Conservation (phyloP, 1,140 invertebrate genomes). For the Uloborus diversus region DNA sequence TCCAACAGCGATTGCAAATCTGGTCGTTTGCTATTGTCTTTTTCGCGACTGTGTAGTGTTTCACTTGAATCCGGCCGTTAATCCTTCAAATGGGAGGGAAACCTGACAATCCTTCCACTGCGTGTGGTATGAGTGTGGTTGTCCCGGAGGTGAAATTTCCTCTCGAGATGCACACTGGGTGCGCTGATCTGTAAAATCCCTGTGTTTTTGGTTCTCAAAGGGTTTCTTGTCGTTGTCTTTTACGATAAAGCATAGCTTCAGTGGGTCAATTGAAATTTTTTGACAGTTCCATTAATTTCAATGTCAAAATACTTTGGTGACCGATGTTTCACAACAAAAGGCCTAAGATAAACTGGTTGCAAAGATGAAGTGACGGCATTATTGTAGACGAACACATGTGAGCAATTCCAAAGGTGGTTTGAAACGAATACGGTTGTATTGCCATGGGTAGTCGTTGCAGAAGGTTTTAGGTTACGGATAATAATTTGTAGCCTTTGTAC, state of each 20-base stretch:
- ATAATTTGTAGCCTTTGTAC: not conserved
- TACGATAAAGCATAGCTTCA: not conserved
- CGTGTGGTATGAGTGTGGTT: too few species aligned
- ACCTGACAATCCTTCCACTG: too few species aligned
- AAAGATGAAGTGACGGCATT: not conserved
- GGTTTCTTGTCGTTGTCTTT: not conserved
- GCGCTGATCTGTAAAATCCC: not conserved
- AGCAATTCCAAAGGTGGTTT: conserved; percentile 2
- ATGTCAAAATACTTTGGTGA: conserved; percentile 4
- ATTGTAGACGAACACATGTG: not conserved
- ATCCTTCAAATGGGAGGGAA: not conserved
- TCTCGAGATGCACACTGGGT: not conserved
- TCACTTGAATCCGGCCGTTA: too few species aligned
- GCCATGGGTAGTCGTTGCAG: not conserved
- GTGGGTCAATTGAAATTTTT: not conserved
- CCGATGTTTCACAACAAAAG: not conserved
- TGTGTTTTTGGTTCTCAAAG: not conserved
- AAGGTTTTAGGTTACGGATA: not conserved
- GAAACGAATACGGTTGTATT: conserved; percentile 10
- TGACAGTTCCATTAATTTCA: too few species aligned
- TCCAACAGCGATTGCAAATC: too few species aligned
- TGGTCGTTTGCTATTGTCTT: too few species aligned
- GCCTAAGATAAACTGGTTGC: conserved; percentile 2
- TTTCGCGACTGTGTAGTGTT: too few species aligned
- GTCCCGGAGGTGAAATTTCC: not conserved